Conservation (phyloP, 2,113 vertebrate species). For the Corapipo altera region DNA sequence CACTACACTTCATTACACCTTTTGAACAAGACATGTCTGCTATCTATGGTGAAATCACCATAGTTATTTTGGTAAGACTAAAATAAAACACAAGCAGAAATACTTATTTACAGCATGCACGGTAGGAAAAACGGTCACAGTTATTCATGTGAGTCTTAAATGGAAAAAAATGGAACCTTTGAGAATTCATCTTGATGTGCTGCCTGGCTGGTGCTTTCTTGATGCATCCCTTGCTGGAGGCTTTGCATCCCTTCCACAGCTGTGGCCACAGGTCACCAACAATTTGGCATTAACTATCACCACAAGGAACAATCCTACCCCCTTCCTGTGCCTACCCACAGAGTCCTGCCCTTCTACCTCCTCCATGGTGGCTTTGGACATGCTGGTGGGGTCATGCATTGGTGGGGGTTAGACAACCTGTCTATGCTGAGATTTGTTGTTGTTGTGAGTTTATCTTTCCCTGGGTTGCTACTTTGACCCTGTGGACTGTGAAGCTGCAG, state of each 20-base stretch:
- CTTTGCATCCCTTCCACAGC: neutral
- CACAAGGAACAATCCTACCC: neutral
- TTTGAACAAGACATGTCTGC: neutral
- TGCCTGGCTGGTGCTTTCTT: neutral
- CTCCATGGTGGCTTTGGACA: neutral
- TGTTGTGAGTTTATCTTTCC: neutral
- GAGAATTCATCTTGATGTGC: neutral
- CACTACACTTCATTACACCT: neutral
- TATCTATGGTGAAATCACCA: neutral
- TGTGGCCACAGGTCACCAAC: neutral
- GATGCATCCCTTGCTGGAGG: neutral
- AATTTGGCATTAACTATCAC: neutral
- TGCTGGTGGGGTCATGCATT: neutral
- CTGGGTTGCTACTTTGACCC: neutral
- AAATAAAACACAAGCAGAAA: neutral
- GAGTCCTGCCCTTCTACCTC: neutral
- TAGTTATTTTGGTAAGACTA: neutral
- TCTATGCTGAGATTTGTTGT: neutral
- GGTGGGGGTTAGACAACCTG: neutral
- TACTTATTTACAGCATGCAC: neutral
- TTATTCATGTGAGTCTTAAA: neutral
- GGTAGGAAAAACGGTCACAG: neutral
- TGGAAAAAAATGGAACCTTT: neutral
- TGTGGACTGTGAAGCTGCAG: neutral
- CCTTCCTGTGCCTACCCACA: neutral